Percentiles rank a stretch among this genome's conserved stretches.
Evolutionary conservation across 2,888 invertebrate genomes (phyloP).

Genomic region (Coenonympha arcania): DNA sequence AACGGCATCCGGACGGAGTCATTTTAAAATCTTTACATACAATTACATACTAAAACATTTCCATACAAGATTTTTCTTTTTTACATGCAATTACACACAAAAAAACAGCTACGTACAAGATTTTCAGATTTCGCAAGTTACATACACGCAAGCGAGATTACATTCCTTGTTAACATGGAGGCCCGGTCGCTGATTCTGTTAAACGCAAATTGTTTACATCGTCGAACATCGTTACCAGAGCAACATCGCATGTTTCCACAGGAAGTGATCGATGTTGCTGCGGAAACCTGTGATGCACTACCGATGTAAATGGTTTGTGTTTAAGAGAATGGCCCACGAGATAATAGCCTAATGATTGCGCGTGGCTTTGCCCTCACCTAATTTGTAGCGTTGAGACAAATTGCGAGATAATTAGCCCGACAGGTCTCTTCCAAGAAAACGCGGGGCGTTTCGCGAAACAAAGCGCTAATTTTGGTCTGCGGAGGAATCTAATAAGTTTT

Average conservation of each 20-base stretch:
- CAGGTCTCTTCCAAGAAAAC: too few relatives aligned
- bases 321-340: too few relatives aligned
- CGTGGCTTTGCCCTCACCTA: not conserved
- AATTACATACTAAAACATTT: not conserved
- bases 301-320: too few relatives aligned
- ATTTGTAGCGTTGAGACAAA: constrained; percentile 7
- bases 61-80: constrained; percentile 1
- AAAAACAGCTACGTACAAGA: not conserved
- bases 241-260: too few relatives aligned
- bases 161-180: constrained; percentile 44
- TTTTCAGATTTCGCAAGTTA: constrained; percentile 5
- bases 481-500: too few relatives aligned
- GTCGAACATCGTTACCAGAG: too few relatives aligned
- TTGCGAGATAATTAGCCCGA: constrained; percentile 6
- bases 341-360: constrained; percentile 49
- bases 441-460: too few relatives aligned
- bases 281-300: too few relatives aligned
- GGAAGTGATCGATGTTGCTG: too few relatives aligned
- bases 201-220: too few relatives aligned
- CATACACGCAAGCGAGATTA: constrained; percentile 23
- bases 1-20: not conserved
- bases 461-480: too few relatives aligned
- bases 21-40: not conserved
- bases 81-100: constrained; percentile 4
- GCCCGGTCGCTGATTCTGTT: too few relatives aligned